phyloP scores from a whole-genome alignment of 30 jellyfish, hydroid and myxozoan genomes.

The Catostylus mosaicus region DNA sequence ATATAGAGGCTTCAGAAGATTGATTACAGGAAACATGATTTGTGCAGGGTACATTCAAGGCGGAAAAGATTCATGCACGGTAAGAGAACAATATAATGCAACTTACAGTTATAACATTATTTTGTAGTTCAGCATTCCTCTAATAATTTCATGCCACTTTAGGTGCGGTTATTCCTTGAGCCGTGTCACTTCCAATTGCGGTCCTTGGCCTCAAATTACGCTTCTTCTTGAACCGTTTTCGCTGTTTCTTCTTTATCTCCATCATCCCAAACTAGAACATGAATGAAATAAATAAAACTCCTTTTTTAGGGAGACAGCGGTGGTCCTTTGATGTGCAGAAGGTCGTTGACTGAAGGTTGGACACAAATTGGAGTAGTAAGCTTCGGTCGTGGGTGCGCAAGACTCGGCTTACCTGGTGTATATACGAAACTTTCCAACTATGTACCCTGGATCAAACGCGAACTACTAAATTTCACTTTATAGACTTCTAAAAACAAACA shows the following conservation, averaged over 20 bases:
- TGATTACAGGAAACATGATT: not conserved
- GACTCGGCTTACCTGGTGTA: not conserved
- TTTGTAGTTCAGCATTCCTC: no score
- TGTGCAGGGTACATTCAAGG: slow-evolving; percentile 14
- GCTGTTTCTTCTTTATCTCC: no score
- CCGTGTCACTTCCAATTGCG: no score
- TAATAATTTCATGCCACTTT: no score
- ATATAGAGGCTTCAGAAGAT: not conserved
- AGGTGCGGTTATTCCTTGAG: no score
- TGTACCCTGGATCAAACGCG: not conserved
- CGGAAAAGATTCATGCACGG: slow-evolving; percentile 12
- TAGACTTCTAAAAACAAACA: no score
- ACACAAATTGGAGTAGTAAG: not conserved
- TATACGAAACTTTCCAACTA: not conserved
- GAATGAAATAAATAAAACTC: no score
- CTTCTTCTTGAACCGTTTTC: no score
- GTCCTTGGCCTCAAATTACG: no score
- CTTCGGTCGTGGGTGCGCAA: slow-evolving; percentile 5
- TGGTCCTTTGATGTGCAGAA: slow-evolving; percentile 2
- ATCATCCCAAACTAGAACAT: no score
- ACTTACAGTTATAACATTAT: no score
- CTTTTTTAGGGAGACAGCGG: slow-evolving; percentile 18
- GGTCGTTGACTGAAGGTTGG: not conserved
- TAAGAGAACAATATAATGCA: no score
- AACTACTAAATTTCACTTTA: not conserved